phyloP scores from a whole-genome alignment of 2,888 invertebrate genomes.

The Leptopilina myrica region DNA sequence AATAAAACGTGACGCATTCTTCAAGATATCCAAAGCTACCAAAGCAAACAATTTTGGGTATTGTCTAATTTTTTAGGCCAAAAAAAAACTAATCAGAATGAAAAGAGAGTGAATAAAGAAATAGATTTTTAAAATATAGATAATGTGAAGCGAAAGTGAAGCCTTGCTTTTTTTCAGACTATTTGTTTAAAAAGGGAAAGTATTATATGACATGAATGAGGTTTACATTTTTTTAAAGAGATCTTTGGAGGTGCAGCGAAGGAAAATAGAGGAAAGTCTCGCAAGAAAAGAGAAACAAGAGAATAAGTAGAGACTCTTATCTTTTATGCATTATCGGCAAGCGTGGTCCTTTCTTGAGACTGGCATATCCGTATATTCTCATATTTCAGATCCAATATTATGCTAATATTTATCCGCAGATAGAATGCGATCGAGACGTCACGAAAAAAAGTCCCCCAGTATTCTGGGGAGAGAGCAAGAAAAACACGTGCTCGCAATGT shows the following conservation, averaged over 20 bases:
- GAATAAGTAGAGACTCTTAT: constrained; percentile 59
- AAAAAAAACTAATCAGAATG: no score
- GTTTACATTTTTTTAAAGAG: not conserved
- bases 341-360: constrained; percentile 44
- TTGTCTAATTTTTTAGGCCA: no score
- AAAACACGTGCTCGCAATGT: constrained; percentile 18
- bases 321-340: constrained; percentile 71
- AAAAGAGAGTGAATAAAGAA: no score
- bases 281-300: constrained; percentile 31
- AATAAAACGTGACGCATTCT: no score
- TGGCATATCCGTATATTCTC: constrained; percentile 59
- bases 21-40: no score
- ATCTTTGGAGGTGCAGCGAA: not conserved
- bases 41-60: no score
- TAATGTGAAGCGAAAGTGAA: no score
- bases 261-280: not conserved
- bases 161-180: not conserved
- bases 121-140: no score
- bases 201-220: no score
- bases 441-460: not conserved
- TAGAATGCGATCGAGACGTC: constrained; percentile 37
- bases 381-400: constrained; percentile 71
- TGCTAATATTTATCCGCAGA: constrained; percentile 63
- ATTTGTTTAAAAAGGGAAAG: not conserved
- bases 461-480: not conserved